phyloP scores from a whole-genome alignment of 2,888 invertebrate species.

The Cryptophagus acutangulus region DNA sequence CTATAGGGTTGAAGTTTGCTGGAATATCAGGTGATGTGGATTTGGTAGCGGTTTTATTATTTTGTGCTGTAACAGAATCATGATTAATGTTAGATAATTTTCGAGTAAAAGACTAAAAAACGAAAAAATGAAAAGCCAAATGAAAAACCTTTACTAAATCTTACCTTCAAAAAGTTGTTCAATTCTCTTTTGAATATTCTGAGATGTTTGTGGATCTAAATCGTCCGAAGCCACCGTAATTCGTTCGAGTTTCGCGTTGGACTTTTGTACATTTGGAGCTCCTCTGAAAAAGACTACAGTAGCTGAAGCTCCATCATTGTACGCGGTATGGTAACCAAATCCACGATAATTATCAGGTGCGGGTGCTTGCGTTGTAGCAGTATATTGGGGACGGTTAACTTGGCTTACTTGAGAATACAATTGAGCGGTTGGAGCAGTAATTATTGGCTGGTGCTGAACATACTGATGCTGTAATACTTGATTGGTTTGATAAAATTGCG shows the following conservation, averaged over 20 bases:
- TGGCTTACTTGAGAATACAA: too few species aligned
- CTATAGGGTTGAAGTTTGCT: neutral
- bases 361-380: too few species aligned
- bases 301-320: constrained; percentile 17
- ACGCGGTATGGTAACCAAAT: constrained; percentile 18
- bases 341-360: constrained; percentile 15
- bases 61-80: constrained; percentile 3
- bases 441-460: too few species aligned
- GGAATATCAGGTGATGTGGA: neutral
- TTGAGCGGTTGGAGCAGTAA: too few species aligned
- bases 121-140: too few species aligned
- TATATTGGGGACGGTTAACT: too few species aligned
- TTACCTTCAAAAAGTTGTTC: too few species aligned
- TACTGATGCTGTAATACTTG: too few species aligned
- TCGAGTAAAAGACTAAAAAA: too few species aligned
- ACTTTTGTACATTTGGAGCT: constrained; percentile 2
- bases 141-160: too few species aligned
- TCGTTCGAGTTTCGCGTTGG: neutral
- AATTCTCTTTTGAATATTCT: neutral
- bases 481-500: too few species aligned
- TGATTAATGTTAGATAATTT: too few species aligned
- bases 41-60: neutral
- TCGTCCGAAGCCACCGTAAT: constrained; percentile 1
- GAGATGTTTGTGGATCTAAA: neutral
- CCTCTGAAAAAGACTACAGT: constrained; percentile 19